A percentile compares a stretch with the other conserved stretches of the same genome.
phyloP scores from a whole-genome alignment of 2,797 vertebrate species.

The Tragopan temminckii region DNA sequence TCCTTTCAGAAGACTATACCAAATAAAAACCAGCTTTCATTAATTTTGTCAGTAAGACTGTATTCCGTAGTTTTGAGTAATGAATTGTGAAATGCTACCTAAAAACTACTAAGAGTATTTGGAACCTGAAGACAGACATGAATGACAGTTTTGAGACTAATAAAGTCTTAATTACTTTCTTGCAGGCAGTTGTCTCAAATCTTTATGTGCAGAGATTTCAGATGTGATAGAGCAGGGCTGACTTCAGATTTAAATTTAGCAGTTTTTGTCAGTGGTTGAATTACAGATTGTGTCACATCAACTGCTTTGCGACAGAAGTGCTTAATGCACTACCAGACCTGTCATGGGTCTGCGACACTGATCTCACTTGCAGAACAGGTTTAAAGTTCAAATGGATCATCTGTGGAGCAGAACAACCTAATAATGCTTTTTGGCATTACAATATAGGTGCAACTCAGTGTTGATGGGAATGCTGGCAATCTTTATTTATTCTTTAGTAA shows the following conservation, averaged over 20 bases:
- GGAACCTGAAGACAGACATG: background rate
- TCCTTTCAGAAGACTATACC: background rate
- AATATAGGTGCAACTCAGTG: background rate
- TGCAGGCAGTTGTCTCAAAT: background rate
- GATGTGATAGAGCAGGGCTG: background rate
- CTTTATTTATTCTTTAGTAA: background rate
- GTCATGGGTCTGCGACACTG: background rate
- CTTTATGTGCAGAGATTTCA: background rate
- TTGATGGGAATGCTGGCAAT: background rate
- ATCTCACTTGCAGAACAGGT: background rate
- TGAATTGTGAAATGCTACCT: background rate
- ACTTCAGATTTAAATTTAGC: background rate
- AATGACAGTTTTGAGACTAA: background rate
- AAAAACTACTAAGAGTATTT: background rate
- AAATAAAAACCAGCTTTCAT: background rate
- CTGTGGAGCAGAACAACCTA: background rate
- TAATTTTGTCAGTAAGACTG: background rate
- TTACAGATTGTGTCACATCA: background rate
- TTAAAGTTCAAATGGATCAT: constrained; percentile 42
- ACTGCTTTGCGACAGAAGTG: background rate
- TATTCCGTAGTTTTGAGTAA: background rate
- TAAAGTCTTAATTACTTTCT: background rate
- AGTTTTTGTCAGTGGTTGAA: background rate
- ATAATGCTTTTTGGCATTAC: background rate
- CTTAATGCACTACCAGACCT: background rate